A percentile compares a stretch with the other conserved stretches of the same genome.
Conservation (phyloP, 2,113 vertebrate species). For the Aptenodytes forsteri region DNA sequence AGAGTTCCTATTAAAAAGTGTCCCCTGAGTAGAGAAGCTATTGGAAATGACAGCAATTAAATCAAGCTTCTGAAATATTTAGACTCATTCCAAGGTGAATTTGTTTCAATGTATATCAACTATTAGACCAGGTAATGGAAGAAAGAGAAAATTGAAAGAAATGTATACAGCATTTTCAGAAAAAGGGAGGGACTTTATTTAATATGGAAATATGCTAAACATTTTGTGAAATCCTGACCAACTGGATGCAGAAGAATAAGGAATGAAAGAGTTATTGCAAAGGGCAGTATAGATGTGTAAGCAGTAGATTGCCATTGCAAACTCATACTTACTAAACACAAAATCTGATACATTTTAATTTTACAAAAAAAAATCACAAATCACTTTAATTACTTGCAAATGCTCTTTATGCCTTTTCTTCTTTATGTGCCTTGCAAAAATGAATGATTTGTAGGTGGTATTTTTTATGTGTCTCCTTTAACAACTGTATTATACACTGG, state of each 20-base stretch:
- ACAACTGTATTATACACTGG: background rate
- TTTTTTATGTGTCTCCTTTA: background rate
- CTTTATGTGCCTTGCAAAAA: background rate
- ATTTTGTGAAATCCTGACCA: background rate
- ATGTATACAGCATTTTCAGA: background rate
- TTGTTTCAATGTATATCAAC: background rate
- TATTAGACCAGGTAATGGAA: background rate
- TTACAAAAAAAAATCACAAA: background rate
- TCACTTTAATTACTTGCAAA: background rate
- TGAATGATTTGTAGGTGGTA: background rate
- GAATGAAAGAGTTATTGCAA: background rate
- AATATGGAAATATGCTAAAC: background rate
- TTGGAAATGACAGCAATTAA: conserved; percentile 65
- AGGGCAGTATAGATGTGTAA: background rate
- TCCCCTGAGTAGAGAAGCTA: conserved; percentile 12
- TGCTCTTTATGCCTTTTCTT: background rate
- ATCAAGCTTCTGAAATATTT: conserved; percentile 68
- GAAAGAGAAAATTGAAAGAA: background rate
- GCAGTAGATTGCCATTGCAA: background rate
- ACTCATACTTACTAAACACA: background rate
- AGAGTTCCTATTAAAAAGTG: conserved; percentile 9
- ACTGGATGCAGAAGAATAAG: background rate
- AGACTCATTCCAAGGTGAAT: conserved; percentile 20
- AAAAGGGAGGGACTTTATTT: background rate
- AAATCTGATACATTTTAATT: background rate